Evolutionary conservation across 2,113 vertebrate species (phyloP), one percentile per base, ranked within the genome.

Genomic region (Pteruthius melanotis): DNA sequence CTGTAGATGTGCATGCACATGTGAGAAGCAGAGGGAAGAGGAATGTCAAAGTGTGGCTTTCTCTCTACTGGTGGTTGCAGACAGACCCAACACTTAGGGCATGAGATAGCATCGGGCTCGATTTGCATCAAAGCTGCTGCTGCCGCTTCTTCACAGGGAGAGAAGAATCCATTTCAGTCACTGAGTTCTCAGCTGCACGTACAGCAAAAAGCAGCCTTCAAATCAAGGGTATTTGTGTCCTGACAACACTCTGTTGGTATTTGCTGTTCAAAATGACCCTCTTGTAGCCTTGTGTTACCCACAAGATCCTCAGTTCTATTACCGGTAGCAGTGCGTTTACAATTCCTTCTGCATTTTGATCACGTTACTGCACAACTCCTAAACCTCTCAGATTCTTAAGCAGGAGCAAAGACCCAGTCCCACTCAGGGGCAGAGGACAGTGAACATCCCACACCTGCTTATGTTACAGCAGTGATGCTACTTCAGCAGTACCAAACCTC

Each of bases 211-310:
- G 31, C 86, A 81, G 44, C 80, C 61, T 78, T 89, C 35, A 84
- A 49, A 90, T 76, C 59, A 83, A 50, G 30, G 63, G 52, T 72
- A 40, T 88, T 52, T 44, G 4, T 56, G 57, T 90, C 80, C 78
- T 88, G 90, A 57, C 83, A 95, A 93, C 68, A 89, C 91, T 65
- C 22, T 83, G 24, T 59, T 68, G 87, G 53, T 93, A 81, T 92
- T 94, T 94, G 76, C 72, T 83, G n/a, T 85, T 95, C 91, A 93
- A 91, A 97, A 70, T 59, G 42, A 89, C 91, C 75, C 84, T 92
- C 96, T 88, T 94, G 95, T 93, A 90, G 74, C 89, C 80, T 89
- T 6, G 7, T 47, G 59, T 64, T 90, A 91, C 87, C 71, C 87
- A 83, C 68, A 88, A 76, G 91, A 84, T 60, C 71, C 57, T 90